Conservation (phyloP, 37 sponge, comb jelly and placozoan species). For the Halisarca cf. caerulea region DNA sequence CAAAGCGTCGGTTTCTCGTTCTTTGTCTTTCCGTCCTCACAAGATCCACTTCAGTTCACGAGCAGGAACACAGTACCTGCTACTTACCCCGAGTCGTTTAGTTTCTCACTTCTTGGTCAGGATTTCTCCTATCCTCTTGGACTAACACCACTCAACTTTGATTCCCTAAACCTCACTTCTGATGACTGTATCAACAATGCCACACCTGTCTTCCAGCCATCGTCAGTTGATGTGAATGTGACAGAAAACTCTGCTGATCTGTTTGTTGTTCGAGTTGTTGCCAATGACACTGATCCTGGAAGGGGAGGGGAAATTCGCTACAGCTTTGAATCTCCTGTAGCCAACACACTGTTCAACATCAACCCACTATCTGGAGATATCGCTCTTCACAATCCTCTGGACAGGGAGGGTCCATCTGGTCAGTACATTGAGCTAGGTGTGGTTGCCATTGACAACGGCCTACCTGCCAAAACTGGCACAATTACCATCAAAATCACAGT, state of each 20-base stretch:
- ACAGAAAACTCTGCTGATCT: background rate
- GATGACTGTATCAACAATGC: constrained; percentile 56
- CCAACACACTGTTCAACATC: constrained; percentile 40
- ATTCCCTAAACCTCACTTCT: constrained; percentile 52
- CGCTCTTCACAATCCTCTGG: constrained; percentile 21
- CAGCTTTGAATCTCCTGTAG: constrained; percentile 17
- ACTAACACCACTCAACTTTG: constrained; percentile 37
- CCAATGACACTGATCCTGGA: constrained; percentile 69
- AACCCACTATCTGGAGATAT: constrained; percentile 58
- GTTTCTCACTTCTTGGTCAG: background rate
- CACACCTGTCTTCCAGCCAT: constrained; percentile 48
- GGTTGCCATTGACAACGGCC: background rate
- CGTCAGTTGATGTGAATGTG: background rate
- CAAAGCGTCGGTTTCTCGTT: background rate
- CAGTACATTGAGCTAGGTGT: background rate
- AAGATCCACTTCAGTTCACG: background rate
- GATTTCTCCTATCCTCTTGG: constrained; percentile 36
- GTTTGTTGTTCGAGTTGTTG: constrained; percentile 46
- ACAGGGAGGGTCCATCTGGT: constrained; percentile 44
- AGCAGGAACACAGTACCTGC: background rate
- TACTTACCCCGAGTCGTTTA: background rate
- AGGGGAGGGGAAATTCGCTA: constrained; percentile 37
- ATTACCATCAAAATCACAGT: background rate
- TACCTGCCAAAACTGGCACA: background rate
- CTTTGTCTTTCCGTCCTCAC: background rate